Evolutionary conservation across 1,140 invertebrate genomes (phyloP), one percentile per base, ranked within the genome.

Genomic region (Ditylenchus dipsaci): DNA sequence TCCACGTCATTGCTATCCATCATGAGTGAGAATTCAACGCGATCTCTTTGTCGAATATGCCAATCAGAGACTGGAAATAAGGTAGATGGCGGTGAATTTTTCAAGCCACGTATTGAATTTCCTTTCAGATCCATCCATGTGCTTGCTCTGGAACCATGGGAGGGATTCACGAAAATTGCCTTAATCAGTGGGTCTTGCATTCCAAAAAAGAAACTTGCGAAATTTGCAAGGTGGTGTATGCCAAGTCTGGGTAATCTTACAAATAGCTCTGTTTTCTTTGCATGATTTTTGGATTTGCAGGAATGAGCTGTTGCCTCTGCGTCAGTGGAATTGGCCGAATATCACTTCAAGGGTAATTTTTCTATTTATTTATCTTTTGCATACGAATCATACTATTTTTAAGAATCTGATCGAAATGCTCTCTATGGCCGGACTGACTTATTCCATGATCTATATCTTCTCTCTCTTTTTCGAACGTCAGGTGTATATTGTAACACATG

Each of bases 1-100:
- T 38, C 33, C 3, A 38, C 33, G 33, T 38, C 33, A 38, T 38
- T 38, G 33, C 33, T 38, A 38, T 38, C 33, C 3, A 38, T 38
- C 33, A 38, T 38, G 33, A 38, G 33, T 38, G 33, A 38, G 11
- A 38, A 38, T 38, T 38, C 59, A 29, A 33, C 42, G 59, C 29
- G 27, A 23, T 30, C 42, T 29, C 27, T 38, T 23, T 61, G 59
- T 15, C 59, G 38, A 61, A 61, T 61, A 45, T 30, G 59, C 59
- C 59, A 61, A 19, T 61, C 59, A 23, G 59, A 61, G 27, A 61
- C 49, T 21, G 49, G 49, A 3, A 53, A 53, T 53, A 53, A 53
- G 15, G 49, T 53, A 53, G n/a, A 11, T 53, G 8, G n/a, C 23
- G 15, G 11, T 5, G 33, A 38, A 38, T 38, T 38, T 38, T 38